Evolutionary conservation across 2,888 invertebrate genomes (phyloP), one percentile per base, ranked within the genome.

Genomic region (Monopis laevigella): DNA sequence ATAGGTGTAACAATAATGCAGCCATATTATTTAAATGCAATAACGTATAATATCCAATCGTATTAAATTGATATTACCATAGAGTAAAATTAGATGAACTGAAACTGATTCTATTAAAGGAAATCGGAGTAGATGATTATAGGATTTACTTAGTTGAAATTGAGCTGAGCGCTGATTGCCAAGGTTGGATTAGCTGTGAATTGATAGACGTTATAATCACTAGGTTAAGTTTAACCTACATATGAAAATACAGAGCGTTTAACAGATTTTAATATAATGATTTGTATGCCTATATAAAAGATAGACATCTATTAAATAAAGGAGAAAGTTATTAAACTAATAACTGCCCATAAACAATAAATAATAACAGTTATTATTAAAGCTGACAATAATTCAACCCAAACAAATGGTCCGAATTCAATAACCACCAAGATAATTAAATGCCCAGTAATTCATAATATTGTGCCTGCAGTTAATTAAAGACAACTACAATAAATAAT

Each of bases 401-500:
- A n/a, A n/a, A n/a, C n/a, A n/a, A n/a, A n/a, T n/a, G n/a, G 32
- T 17, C 32, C 32, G n/a, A 32, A 32, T 32, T 32, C 32, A 32
- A 32, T 32, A 32, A 32, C 32, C 17, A 13, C 32, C 10, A 17
- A 4, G 4, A 17, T 17, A 32, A 32, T 32, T 13, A 32, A 32
- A 32, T 14, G 17, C 17, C 16, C 17, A 36, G 21, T 36, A 21
- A 36, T 36, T 36, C 21, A 19, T 21, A n/a, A n/a, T n/a, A 36
- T 36, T 21, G 36, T 19, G 19, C 21, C 19, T 21, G 36, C 36
- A 27, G 39, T 39, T 39, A 27, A 39, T 39, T 39, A 39, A 39
- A 39, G 11, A 27, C 3, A 39, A 39, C 39, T 19, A 27, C 14
- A 27, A 39, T 39, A 39, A 39, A 39, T 39, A 39, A 39, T 39